Percentiles rank a stretch among this genome's conserved stretches.
Evolutionary conservation across 1,140 invertebrate genomes (phyloP).

Genomic region (Orchestia grillus): DNA sequence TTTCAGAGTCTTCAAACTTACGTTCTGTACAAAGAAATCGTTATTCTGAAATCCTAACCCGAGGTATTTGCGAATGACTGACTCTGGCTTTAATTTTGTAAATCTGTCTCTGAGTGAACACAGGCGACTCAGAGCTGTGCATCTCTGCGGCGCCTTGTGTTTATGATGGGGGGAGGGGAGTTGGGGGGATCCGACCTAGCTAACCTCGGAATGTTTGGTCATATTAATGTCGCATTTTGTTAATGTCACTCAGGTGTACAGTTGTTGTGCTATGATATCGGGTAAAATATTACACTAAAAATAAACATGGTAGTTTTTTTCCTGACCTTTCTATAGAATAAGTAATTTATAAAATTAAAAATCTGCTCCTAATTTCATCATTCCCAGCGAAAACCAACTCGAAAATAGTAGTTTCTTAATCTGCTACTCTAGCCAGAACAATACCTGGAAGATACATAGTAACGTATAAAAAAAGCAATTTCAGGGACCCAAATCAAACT

Average conservation of each 20-base stretch:
- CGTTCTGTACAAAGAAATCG: neutral
- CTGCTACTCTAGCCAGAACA: too few species aligned
- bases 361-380: too few species aligned
- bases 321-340: neutral
- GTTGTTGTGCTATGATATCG: neutral
- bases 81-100: neutral
- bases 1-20: too few species aligned
- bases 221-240: neutral
- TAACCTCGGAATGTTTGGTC: neutral
- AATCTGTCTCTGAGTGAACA: neutral
- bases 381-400: too few species aligned
- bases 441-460: too few species aligned
- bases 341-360: too few species aligned
- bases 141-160: neutral
- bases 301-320: neutral
- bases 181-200: neutral
- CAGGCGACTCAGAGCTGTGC: neutral
- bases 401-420: too few species aligned
- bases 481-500: too few species aligned
- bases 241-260: neutral
- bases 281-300: neutral
- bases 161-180: neutral
- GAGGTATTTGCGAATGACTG: neutral
- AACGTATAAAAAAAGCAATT: too few species aligned
- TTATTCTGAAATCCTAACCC: neutral